Evolutionary conservation across 2,113 vertebrate species (phyloP), one percentile per base, ranked within the genome.

Genomic region (Antechinus flavipes): DNA sequence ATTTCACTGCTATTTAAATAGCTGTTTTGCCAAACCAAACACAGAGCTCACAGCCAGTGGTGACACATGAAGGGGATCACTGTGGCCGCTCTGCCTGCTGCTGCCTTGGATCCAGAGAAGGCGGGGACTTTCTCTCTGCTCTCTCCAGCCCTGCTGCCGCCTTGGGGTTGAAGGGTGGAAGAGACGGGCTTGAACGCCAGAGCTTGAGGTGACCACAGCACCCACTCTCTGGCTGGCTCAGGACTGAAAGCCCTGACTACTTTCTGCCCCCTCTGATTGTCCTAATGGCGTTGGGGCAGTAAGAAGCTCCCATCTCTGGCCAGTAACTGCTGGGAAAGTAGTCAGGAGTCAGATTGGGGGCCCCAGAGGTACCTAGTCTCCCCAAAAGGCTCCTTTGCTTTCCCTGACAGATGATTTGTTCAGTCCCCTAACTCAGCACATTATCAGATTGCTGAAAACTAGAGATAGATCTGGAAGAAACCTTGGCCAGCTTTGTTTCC

Each of bases 11-110:
- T 98, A 97, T 98, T 98, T 98, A 98, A 97, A 98, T 98, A 98
- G 94, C 91, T 54, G 30, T 98, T 98, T 98, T 98, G 99, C 98
- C 99, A 99, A 99, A 97, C 95, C 97, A 98, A 99, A 98, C 98
- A 98, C 94, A 97, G 97, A 68, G 0, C 97, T 98, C 97, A 96
- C 96, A 98, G 96, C 97, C 94, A 98, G 96, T 96, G 89, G 96
- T 97, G 97, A 98, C 97, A 98, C 98, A 97, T 97, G 97, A 96
- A 97, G 97, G 97, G 97, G 98, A 97, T 98, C 98, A 97, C 95
- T 97, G 96, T 98, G 97, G 96, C 96, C 54, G 30, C 54, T 95
- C 96, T 90, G 96, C 68, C 7, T 0, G 91, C 89, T 95, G 98
- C 97, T 84, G 68, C 68, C 68, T 84, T 84, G 68, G 19, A 96